Evolutionary conservation across 2,888 invertebrate genomes (phyloP), one percentile per base, ranked within the genome.

Genomic region (Pherbina coryleti): DNA sequence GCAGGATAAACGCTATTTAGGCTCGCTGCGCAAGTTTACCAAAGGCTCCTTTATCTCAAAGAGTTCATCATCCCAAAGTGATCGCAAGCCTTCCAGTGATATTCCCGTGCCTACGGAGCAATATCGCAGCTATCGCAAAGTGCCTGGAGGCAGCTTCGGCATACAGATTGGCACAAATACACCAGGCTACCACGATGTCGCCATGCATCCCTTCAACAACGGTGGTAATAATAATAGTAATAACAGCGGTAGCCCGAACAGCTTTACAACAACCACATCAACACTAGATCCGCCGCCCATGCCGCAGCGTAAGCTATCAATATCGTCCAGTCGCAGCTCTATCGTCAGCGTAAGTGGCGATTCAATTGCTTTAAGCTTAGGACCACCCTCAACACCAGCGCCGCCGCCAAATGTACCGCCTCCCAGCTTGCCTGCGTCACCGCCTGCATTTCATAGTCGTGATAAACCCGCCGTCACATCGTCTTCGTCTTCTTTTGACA

Each of bases 71-170:
- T 80, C 81, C 53, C 70, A 75, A 9, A 79, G 78, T 67, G 84
- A 85, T 37, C 84, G 85, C 28, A 91, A 91, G 82, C 81, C 87
- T 9, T 88, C 88, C 9, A 90, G 89, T 82, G 90, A 92, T 85
- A 92, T 93, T 76, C 95, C 95, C 0, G 94, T 95, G 64, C 95
- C 95, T 44, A 95, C 95, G 0, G 94, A 94, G 70, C 94, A 95
- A 86, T 95, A 94, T 89, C 92, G 95, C 82, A 95, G 94, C 84
- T 94, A 94, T 86, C 90, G 94, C 83, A 93, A 93, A 85, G 93
- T 92, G 78, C 91, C 92, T 49, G 92, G 93, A 17, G 92, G 93
- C 60, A 88, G 89, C 81, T 91, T 84, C 84, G 91, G 84, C 82
- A 87, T 85, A 81, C 90, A 88, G 85, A 90, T 90, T 19, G 89